Conservation (phyloP, 37 sponge, comb jelly and placozoan species). For the Geodia barretti region DNA sequence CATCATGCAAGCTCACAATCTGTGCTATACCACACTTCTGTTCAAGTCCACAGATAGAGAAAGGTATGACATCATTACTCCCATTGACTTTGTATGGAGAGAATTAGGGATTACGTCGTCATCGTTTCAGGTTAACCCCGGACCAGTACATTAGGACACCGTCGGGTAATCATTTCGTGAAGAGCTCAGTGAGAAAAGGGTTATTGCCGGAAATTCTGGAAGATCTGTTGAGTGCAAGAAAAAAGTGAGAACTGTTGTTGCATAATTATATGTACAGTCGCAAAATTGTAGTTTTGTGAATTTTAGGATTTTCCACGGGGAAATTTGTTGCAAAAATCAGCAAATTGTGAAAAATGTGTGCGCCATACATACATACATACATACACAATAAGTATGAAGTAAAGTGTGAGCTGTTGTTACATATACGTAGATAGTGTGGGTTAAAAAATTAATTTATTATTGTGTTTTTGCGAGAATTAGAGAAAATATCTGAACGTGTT, state of each 20-base stretch:
- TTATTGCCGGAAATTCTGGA: conserved; percentile 83
- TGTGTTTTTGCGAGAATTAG: too few species aligned
- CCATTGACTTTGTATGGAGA: not conserved
- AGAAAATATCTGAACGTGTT: too few species aligned
- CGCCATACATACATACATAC: too few species aligned
- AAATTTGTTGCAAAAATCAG: too few species aligned
- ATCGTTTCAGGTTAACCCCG: conserved; percentile 43
- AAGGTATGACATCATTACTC: conserved; percentile 18
- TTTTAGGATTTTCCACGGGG: too few species aligned
- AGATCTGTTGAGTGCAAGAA: conserved; percentile 81
- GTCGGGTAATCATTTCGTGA: conserved; percentile 89
- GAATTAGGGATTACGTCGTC: not conserved
- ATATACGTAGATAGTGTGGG: too few species aligned
- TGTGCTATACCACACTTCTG: conserved; percentile 96
- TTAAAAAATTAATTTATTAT: too few species aligned
- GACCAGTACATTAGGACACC: conserved; percentile 97
- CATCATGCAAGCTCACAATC: conserved; percentile 99
- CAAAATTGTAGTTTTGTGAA: too few species aligned
- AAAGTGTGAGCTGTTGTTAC: not conserved
- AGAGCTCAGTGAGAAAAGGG: conserved; percentile 69
- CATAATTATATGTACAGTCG: not conserved
- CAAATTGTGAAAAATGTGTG: too few species aligned
- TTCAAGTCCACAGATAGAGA: conserved; percentile 54
- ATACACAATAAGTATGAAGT: not conserved
- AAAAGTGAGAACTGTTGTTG: conserved; percentile 84